Conservation (phyloP, 2,888 invertebrate genomes). For the Drosophila rubida region DNA sequence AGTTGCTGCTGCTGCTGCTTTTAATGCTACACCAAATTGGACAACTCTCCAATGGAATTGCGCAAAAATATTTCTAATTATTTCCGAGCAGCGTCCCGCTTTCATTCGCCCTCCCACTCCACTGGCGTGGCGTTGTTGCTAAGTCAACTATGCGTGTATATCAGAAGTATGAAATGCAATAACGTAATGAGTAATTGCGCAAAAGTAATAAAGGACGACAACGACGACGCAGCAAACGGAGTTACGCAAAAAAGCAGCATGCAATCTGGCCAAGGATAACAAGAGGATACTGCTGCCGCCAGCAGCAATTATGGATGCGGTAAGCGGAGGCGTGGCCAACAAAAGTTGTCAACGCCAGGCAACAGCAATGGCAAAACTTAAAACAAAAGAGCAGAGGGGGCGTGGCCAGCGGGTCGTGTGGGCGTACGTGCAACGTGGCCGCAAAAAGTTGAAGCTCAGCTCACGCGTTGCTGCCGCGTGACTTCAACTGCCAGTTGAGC, state of each 20-base stretch:
- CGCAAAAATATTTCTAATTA: slow-evolving; percentile 79
- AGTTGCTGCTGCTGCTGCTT: slow-evolving; percentile 23
- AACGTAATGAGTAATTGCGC: slow-evolving; percentile 82
- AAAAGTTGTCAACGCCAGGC: slow-evolving; percentile 79
- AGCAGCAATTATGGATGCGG: slow-evolving; percentile 62
- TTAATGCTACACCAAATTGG: slow-evolving; percentile 53
- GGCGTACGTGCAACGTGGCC: slow-evolving; percentile 73
- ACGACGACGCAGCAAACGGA: slow-evolving; percentile 20
- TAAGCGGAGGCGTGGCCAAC: slow-evolving; percentile 40
- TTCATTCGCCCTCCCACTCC: background rate
- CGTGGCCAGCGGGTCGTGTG: slow-evolving; percentile 15
- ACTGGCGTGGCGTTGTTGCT: slow-evolving; percentile 9
- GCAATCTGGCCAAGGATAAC: slow-evolving; percentile 73
- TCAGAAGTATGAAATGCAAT: slow-evolving; percentile 78
- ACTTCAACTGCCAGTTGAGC: slow-evolving; percentile 53
- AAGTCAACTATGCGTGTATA: slow-evolving; percentile 73
- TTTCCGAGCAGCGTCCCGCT: slow-evolving; percentile 42
- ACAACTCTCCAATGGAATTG: slow-evolving; percentile 58
- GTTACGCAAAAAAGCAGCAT: slow-evolving; percentile 69
- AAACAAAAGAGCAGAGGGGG: slow-evolving; percentile 64
- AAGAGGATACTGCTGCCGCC: slow-evolving; percentile 55
- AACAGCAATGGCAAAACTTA: slow-evolving; percentile 28
- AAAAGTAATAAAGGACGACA: slow-evolving; percentile 75
- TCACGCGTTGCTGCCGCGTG: slow-evolving; percentile 79
- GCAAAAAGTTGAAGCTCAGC: slow-evolving; percentile 66